Evolutionary conservation across 2,113 vertebrate genomes (phyloP), one percentile per base, ranked within the genome.

Genomic region (Brachyhypopomus gauderio): DNA sequence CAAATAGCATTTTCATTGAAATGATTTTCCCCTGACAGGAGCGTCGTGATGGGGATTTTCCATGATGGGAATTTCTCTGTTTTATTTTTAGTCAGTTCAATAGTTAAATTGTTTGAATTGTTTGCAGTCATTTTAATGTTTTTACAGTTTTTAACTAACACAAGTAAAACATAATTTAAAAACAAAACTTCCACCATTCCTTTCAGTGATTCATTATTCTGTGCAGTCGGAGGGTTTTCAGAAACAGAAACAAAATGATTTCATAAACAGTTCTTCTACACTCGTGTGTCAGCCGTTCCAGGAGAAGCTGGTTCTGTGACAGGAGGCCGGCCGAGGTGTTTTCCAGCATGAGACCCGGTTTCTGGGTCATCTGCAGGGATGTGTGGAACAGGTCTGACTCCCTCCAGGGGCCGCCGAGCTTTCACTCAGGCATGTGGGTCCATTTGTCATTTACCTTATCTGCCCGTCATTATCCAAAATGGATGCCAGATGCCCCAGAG

Each of bases 361-460:
- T 63, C 52, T 67, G 79, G 79, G 67, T 78, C 79, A 81, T 62
- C 62, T 23, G 62, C 75, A 48, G 78, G 70, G 67, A 67, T 36
- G 72, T n/a, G 52, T 78, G 77, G 66, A 82, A 63, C 72, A 80
- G 75, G 30, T 90, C 81, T 86, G 84, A 88, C 88, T 90, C 90
- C 88, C 89, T 90, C 88, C 83, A 82, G 88, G 88, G 86, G 72
- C 72, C 9, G 73, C 80, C 75, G 78, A 86, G 74, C 81, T 72
- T 82, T 81, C 85, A 89, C 86, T 74, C 70, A 83, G 74, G 77
- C 85, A 84, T 84, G 82, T 79, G 48, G 77, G 82, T 90, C 85
- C 84, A 59, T 89, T 88, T 88, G 86, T 91, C 89, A 89, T 89
- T 64, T 87, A 87, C 86, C 87, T 92, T 92, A 92, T 92, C 92